Evolutionary conservation across 2,888 invertebrate genomes (phyloP).

Genomic region (Diogma glabrata): DNA sequence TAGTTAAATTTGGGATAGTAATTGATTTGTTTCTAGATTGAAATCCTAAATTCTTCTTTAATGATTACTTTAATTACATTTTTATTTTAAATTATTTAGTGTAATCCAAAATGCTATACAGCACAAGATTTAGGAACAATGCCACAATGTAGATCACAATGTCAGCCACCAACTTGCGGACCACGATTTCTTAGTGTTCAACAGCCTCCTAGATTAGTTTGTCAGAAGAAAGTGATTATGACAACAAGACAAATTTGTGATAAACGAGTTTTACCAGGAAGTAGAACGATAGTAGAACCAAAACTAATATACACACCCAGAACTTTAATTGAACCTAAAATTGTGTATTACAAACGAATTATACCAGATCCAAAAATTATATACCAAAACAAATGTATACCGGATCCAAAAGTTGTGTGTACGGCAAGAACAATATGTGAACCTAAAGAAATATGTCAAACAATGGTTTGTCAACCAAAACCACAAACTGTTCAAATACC

Average conservation of each 20-base stretch:
- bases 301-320: conserved; percentile 30
- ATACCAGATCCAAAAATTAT: conserved; percentile 27
- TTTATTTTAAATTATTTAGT: no score
- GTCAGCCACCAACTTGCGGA: conserved; percentile 25
- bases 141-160: conserved; percentile 30
- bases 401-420: conserved; percentile 32
- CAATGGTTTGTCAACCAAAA: conserved; percentile 31
- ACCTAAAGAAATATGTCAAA: conserved; percentile 31
- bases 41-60: no score
- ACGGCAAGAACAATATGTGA: conserved; percentile 30
- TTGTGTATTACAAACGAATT: conserved; percentile 20
- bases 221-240: conserved; percentile 31
- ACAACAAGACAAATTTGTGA: conserved; percentile 18
- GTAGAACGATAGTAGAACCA: conserved; percentile 30
- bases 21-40: neutral
- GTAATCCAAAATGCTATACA: conserved; percentile 30
- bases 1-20: conserved; percentile 1
- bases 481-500: conserved; percentile 32
- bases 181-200: conserved; percentile 32
- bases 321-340: conserved; percentile 30
- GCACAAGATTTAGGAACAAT: conserved; percentile 29
- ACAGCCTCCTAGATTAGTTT: conserved; percentile 30
- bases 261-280: conserved; percentile 25
- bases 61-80: no score
- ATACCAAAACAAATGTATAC: conserved; percentile 29